These are phyloP conservation scores for Aphidoletes aphidimyza DNA, from an alignment of 2,888 invertebrate species.

Conservation along the genomic window DNA sequence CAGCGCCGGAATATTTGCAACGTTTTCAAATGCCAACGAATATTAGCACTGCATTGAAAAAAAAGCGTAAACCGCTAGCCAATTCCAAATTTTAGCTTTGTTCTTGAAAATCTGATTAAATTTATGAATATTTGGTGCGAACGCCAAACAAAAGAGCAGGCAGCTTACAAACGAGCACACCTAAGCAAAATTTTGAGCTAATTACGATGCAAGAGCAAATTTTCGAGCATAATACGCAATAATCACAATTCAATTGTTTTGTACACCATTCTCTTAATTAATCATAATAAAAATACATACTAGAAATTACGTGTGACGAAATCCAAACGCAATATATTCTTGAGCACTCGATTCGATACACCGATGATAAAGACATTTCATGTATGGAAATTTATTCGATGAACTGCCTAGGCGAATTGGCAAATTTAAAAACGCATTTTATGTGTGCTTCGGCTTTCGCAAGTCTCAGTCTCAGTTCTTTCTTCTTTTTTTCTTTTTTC, in stretches of 20 bases:
- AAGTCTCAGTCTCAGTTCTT: neutral
- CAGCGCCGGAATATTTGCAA: neutral
- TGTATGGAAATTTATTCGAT: slow-evolving; percentile 21
- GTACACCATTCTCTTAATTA: slow-evolving; percentile 5
- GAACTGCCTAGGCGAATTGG: slow-evolving; percentile 29
- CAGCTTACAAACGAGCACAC: no score
- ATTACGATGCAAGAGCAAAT: slow-evolving; percentile 8
- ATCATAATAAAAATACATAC: no score
- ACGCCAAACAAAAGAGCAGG: neutral
- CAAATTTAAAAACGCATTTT: slow-evolving; percentile 4
- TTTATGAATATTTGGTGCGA: neutral
- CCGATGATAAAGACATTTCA: slow-evolving; percentile 39
- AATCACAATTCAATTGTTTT: slow-evolving; percentile 43
- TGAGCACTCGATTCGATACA: neutral
- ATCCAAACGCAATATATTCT: slow-evolving; percentile 25
- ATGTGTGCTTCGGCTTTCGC: slow-evolving; percentile 20
- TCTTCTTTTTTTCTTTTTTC: neutral
- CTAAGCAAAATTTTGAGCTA: neutral
- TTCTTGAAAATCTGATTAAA: slow-evolving; percentile 36
- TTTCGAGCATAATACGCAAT: neutral
- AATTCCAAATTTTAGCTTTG: slow-evolving; percentile 17
- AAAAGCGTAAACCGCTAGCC: neutral
- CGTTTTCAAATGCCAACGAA: neutral
- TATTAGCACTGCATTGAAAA: neutral
- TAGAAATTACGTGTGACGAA: no score